These are phyloP conservation scores for Cephalopachus bancanus DNA, from an alignment of 2,797 vertebrate species.

Conservation along the genomic window DNA sequence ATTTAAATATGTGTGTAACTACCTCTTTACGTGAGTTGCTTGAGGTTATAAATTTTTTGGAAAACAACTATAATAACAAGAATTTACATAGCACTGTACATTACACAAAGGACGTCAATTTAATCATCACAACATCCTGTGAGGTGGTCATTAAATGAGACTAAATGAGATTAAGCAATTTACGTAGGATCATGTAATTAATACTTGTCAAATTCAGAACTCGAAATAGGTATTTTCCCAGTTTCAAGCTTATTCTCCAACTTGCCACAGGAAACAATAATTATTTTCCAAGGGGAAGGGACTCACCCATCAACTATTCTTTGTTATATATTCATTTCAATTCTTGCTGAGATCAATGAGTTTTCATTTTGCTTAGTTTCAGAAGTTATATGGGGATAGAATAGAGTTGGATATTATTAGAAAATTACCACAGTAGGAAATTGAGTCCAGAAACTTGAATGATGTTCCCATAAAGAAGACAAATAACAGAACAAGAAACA, in stretches of 20 bases:
- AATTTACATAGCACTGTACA: background rate
- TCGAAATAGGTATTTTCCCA: background rate
- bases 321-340: background rate
- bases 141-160: background rate
- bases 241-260: background rate
- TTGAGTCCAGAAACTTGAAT: background rate
- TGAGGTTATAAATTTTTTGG: background rate
- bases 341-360: background rate
- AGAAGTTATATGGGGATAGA: background rate
- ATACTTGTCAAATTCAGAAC: background rate
- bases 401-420: background rate
- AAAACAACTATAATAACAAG: background rate
- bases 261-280: background rate
- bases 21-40: background rate
- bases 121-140: constrained; percentile 2
- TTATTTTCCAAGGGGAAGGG: background rate
- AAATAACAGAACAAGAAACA: background rate
- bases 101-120: background rate
- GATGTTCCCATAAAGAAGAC: background rate
- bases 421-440: constrained; percentile 15
- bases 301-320: background rate
- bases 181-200: background rate
- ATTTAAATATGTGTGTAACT: background rate
- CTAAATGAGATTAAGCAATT: background rate
- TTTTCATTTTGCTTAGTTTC: constrained; percentile 29